Evolutionary conservation across 2,797 vertebrate species (phyloP).

Genomic region (Hafferia zeledoni): DNA sequence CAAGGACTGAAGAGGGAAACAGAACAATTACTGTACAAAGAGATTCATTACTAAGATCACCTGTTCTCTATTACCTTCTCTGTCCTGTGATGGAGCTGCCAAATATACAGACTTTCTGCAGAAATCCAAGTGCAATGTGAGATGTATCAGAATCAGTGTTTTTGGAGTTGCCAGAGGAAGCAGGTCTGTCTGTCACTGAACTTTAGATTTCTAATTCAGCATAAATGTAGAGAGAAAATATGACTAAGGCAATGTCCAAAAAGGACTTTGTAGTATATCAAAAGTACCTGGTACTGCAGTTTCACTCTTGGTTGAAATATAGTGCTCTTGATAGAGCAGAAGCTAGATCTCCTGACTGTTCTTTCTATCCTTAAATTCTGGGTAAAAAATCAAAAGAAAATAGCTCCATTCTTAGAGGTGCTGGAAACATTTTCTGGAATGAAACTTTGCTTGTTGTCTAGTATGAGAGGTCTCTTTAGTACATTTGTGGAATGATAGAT

Average conservation of each 20-base stretch:
- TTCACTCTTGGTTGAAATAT: background rate
- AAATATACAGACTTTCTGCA: background rate
- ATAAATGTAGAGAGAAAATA: background rate
- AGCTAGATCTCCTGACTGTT: background rate
- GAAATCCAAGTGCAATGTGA: background rate
- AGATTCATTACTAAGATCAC: background rate
- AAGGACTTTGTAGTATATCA: background rate
- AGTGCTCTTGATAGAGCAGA: background rate
- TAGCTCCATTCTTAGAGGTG: background rate
- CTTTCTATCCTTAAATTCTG: background rate
- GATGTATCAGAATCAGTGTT: background rate
- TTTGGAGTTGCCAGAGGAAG: background rate
- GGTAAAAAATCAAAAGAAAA: background rate
- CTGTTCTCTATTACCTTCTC: background rate
- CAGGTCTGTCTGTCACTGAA: background rate
- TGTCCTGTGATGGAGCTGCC: background rate
- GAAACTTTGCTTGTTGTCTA: background rate
- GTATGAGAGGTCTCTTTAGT: background rate
- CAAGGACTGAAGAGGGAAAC: background rate
- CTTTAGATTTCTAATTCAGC: background rate
- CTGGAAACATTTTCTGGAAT: background rate
- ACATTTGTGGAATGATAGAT: background rate
- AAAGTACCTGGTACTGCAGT: background rate
- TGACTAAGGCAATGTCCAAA: background rate
- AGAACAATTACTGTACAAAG: background rate